A percentile compares a stretch with the other conserved stretches of the same genome.
Evolutionary conservation across 2,888 invertebrate species (phyloP).

Genomic region (Prosopocoilus inquinatus): DNA sequence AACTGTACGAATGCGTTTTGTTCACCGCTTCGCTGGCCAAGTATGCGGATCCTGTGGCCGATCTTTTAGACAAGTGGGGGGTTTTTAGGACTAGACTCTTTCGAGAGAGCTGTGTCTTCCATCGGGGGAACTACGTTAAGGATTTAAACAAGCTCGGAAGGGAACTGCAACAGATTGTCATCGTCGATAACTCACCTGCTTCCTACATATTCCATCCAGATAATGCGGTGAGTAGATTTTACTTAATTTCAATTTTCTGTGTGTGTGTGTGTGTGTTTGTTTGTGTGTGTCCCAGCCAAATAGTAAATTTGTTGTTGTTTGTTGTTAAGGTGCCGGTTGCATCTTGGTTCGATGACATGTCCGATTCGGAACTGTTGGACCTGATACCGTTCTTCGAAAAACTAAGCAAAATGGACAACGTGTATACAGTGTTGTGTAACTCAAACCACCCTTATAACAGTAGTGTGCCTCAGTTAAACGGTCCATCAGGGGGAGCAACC

Average conservation of each 20-base stretch:
- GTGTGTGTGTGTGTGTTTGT: too few relatives aligned
- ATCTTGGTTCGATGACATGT: constrained; percentile 99
- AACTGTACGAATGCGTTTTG: constrained; percentile 97
- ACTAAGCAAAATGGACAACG: constrained; percentile 94
- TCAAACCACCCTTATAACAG: constrained; percentile 80
- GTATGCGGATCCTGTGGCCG: constrained; percentile 99
- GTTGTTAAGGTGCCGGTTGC: constrained; percentile 91
- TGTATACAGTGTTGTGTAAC: constrained; percentile 92
- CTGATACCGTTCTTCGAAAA: constrained; percentile 98
- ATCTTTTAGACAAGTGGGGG: constrained; percentile 94
- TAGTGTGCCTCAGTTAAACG: constrained; percentile 39
- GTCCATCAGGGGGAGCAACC: constrained; percentile 29
- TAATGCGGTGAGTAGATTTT: constrained; percentile 83
- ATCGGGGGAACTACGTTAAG: constrained; percentile 99
- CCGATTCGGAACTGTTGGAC: constrained; percentile 94
- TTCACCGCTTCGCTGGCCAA: constrained; percentile 99
- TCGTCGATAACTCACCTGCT: constrained; percentile 99
- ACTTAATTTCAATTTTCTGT: too few relatives aligned
- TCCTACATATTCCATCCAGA: constrained; percentile 99
- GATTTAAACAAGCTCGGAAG: constrained; percentile 97
- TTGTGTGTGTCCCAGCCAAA: too few relatives aligned
- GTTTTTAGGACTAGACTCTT: constrained; percentile 95
- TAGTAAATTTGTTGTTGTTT: too few relatives aligned
- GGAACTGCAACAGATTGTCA: constrained; percentile 93
- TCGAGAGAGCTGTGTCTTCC: constrained; percentile 99